Base-by-base conservation (phyloP, 2,113 vertebrate genomes). In the Cyprinodon variegatus region DNA sequence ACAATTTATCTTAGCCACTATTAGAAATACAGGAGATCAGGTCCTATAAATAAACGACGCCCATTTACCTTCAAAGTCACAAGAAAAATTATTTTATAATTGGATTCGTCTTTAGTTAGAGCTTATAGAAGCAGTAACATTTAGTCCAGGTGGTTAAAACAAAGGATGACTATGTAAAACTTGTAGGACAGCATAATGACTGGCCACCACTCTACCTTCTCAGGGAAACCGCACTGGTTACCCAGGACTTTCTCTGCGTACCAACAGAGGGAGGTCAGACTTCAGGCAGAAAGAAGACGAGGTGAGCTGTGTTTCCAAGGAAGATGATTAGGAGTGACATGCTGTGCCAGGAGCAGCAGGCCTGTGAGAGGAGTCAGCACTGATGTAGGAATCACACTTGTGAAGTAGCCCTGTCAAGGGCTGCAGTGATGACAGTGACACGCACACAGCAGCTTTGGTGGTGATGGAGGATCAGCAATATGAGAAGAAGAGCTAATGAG, bases 381-480 rank as follows among this genome's bases (percentile, higher is more conserved):
- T 91, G 90, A 91, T 79, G 84, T 86, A 78, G 87, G 84, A 70
- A 57, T 82, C 75, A 71, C 57, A 70, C 68, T 78, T 81, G 80
- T 7, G 40, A 77, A 82, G 81, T 72, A 68, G 81, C 61, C n/a
- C 84, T 80, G 81, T 76, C 84, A 79, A 1, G 61, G 57, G 61
- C 74, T 3, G 67, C 72, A 2, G 39, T 61, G 81, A 83, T 76
- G 79, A 85, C 82, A 76, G 4, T 39, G 74, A 78, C 77, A 67
- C 1, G 29, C 71, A 61, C 64, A 12, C 37, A 0, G 68, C 1
- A 15, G 50, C 74, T 46, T 67, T 69, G 82, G 15, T 59, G n/a
- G 37, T 22, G 64, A 72, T 4, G 20, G 48, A 41, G 36, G 39
- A 38, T 72, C 59, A 76, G 68, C 74, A 82, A 71, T 77, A 74